Evolutionary conservation across 2,113 vertebrate genomes (phyloP), one percentile per base, ranked within the genome.

Genomic region (Columba janthina): DNA sequence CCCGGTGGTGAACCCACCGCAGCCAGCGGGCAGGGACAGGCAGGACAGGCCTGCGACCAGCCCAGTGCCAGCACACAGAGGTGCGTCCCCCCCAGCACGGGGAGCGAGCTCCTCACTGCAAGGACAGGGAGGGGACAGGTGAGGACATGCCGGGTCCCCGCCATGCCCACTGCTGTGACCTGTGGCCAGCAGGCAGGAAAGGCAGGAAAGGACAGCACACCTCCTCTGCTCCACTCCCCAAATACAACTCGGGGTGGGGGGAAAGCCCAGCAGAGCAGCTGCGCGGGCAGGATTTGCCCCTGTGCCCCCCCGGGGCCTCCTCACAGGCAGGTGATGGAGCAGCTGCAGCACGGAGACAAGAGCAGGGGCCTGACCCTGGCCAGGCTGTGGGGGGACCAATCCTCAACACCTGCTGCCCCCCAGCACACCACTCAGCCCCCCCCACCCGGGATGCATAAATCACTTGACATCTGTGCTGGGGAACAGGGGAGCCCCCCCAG

Each of bases 291-390:
- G 57, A 42, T 17, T 22, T 26, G 66, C n/a, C 67, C 78, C 75
- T 54, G 79, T 54, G 83, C 79, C 50, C 50, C 78, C 65, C 88
- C 6, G 0, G 42, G 82, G 82, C 67, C 73, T 34, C 86, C 24
- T 7, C 50, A 1, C 78, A 2, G 11, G 92, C 94, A 95, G 95
- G 90, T 83, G 92, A 94, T 15, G 76, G 67, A 93, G 94, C 92
- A 94, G 94, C 94, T 94, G 94, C 90, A 22, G 64, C 2, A 0
- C 8, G 0, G 58, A 79, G 75, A 85, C 81, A 91, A 91, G 77
- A 80, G 85, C 42, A 4, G 61, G 48, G 72, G 21, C 54, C 54
- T 69, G 81, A 91, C 88, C 81, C 81, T 76, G 57, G 72, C 76
- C 76, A 53, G 90, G 71, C 66, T 1, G 22, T 8, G 15, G 48